A percentile compares a stretch with the other conserved stretches of the same genome.
phyloP scores from a whole-genome alignment of 2,888 invertebrate genomes.

The Sinelater perroti region DNA sequence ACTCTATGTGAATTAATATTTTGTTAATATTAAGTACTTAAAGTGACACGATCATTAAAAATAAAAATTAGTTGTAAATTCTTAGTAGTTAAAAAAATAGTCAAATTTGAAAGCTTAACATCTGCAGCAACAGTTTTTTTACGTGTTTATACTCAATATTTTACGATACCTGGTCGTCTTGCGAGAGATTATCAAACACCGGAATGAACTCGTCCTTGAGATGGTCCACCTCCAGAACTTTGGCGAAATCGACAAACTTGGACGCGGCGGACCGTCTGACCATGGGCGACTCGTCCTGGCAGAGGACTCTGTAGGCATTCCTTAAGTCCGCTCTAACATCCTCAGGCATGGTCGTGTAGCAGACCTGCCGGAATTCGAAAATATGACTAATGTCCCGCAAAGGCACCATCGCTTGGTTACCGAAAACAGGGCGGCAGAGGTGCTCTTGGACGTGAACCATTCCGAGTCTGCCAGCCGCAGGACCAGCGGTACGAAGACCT shows the following conservation, averaged over 20 bases:
- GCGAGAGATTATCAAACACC: conserved; percentile 51
- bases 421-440: conserved; percentile 37
- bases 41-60: no score
- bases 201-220: conserved; percentile 53
- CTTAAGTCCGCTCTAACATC: conserved; percentile 50
- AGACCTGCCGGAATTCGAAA: conserved; percentile 43
- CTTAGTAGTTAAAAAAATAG: no score
- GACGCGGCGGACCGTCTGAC: conserved; percentile 51
- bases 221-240: conserved; percentile 49
- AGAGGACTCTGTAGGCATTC: conserved; percentile 48
- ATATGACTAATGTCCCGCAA: no score
- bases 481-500: conserved; percentile 49
- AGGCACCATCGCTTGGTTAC: conserved; percentile 28
- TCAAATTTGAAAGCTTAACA: no score
- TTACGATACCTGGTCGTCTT: conserved; percentile 55
- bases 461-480: conserved; percentile 47
- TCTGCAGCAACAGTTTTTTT: no score
- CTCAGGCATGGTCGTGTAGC: conserved; percentile 51
- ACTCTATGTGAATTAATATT: no score
- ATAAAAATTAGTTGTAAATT: no score
- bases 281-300: conserved; percentile 54
- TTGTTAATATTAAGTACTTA: no score
- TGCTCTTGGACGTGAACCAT: conserved; percentile 43
- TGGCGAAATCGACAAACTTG: conserved; percentile 49
- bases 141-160: no score